These are phyloP conservation scores for Sebastes itinus DNA, from an alignment of 2,797 vertebrate genomes.

Conservation along the genomic window DNA sequence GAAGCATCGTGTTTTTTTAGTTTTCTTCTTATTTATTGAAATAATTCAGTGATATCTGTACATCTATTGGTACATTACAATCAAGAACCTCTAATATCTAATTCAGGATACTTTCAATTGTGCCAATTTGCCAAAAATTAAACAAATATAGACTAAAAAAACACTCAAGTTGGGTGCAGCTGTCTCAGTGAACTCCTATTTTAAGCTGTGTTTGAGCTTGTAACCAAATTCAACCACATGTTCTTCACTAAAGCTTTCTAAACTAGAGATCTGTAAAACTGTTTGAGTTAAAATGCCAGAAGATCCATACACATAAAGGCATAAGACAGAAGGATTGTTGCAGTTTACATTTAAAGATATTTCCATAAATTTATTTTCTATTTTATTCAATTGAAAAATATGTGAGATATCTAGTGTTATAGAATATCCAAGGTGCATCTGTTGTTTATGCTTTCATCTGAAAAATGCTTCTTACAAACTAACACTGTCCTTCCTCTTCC, in stretches of 20 bases:
- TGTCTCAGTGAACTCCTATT: too few relatives aligned
- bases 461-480: neutral
- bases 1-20: neutral
- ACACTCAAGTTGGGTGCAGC: neutral
- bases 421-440: neutral
- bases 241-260: neutral
- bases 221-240: too few relatives aligned
- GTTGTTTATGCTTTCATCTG: neutral
- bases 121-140: neutral
- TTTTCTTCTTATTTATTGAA: neutral
- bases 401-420: rapidly evolving
- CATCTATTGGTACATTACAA: neutral
- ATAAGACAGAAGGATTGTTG: neutral
- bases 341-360: neutral
- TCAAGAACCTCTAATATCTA: neutral
- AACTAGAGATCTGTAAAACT: neutral
- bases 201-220: too few relatives aligned
- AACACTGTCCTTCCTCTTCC: conserved; percentile 4
- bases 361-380: neutral
- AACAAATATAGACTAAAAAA: neutral
- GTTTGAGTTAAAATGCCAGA: neutral
- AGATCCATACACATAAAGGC: neutral
- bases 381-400: neutral
- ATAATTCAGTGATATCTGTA: neutral
- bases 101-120: neutral